Evolutionary conservation across 2,888 invertebrate genomes (phyloP), one percentile per base, ranked within the genome.

Genomic region (Sabatieria punctata): DNA sequence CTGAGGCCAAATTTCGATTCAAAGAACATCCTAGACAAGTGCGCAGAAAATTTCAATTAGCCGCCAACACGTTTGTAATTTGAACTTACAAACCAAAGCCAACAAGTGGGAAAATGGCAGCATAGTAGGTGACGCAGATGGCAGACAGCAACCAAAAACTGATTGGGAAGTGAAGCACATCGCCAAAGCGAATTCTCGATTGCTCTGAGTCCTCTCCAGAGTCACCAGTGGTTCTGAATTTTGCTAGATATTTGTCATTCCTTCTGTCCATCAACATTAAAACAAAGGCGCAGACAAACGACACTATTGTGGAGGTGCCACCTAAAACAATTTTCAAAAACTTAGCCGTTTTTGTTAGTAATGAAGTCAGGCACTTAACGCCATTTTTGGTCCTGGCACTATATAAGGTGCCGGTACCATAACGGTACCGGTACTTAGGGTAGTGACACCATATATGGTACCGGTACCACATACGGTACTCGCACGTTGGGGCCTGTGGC

Each of bases 21-120:
- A 63, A 88, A 93, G 69, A 89, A 93, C 46, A 82, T 78, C 66
- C 89, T 89, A 70, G 38, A 75, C n/a, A n/a, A n/a, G n/a, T n/a
- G n/a, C n/a, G n/a, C n/a, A n/a, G n/a, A n/a, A n/a, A n/a, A n/a
- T n/a, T n/a, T n/a, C n/a, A n/a, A n/a, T n/a, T n/a, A n/a, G n/a
- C n/a, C n/a, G n/a, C n/a, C n/a, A n/a, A n/a, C n/a, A n/a, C n/a
- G n/a, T n/a, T n/a, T n/a, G n/a, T n/a, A n/a, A n/a, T n/a, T n/a
- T n/a, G n/a, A n/a, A n/a, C 85, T 78, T 72, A 88, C 88, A 89
- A 81, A 68, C 86, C 93, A 47, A 93, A 71, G 1, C 85, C 84
- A 63, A 95, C 83, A 64, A 95, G 93, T 2, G 93, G 91, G 65
- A 93, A 93, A 53, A 95, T 84, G 6, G 91, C 82, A 39, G 88